Evolutionary conservation across 2,113 vertebrate species (phyloP).

Genomic region (Ivindomyrus marchei): DNA sequence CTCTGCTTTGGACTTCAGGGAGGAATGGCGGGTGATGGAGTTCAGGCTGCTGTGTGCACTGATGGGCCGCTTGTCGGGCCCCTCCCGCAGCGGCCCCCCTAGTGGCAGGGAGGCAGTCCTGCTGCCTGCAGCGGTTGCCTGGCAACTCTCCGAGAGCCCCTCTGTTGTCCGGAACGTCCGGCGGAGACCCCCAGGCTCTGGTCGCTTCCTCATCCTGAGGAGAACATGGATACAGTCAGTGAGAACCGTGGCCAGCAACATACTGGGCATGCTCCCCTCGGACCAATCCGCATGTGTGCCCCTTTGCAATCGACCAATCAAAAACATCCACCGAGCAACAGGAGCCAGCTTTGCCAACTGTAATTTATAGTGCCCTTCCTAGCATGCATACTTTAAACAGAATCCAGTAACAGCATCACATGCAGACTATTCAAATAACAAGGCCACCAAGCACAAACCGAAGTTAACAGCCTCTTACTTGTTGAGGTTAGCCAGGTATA

Average conservation of each 20-base stretch:
- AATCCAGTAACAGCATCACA: not conserved
- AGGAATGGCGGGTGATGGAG: constrained; percentile 91
- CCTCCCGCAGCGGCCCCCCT: constrained; percentile 77
- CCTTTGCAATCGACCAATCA: not conserved
- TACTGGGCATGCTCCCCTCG: not conserved
- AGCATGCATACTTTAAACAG: not conserved
- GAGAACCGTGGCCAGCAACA: not conserved
- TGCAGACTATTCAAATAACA: not conserved
- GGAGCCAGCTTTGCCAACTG: not conserved
- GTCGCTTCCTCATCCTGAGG: constrained; percentile 84
- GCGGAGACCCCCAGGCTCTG: constrained; percentile 80
- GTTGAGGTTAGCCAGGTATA: constrained; percentile 98
- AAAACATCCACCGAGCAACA: not conserved
- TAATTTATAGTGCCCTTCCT: not conserved
- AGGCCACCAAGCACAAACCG: not conserved
- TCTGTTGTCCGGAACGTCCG: constrained; percentile 82
- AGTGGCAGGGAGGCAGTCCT: constrained; percentile 80
- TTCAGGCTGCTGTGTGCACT: constrained; percentile 89
- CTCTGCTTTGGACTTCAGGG: constrained; percentile 88
- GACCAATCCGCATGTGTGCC: not conserved
- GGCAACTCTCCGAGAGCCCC: constrained; percentile 58
- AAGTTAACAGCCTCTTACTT: constrained; percentile 67
- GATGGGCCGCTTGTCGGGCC: constrained; percentile 81
- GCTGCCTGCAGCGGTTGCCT: constrained; percentile 64
- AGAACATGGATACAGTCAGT: not conserved